Base-by-base conservation (phyloP, 2,797 vertebrate species). In the Discoglossus pictus region DNA sequence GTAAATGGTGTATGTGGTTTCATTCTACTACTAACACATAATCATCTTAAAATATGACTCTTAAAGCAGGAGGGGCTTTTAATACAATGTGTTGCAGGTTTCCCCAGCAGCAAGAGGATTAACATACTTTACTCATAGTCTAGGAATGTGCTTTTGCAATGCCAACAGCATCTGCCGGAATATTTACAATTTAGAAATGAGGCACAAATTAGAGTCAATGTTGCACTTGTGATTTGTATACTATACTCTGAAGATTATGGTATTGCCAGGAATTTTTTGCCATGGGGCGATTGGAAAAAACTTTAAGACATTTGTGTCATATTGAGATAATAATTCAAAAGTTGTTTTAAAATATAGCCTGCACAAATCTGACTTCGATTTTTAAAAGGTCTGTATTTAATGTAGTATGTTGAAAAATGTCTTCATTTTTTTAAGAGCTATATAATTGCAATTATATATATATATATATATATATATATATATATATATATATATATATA, bases 111-210 rank as follows among this genome's bases (percentile, higher is more conserved):
- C 39, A 17, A 15, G n/a, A 43, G 15, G 38, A 43, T 59, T 59
- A 59, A 24, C 40, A 43, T 46, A 54, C 36, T 65, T 54, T 34
- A n/a, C 39, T 65, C 62, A 55, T 17, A 64, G 61, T 44, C 40
- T 55, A 65, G 31, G 52, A 65, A 65, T 65, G 51, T 65, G 52
- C 34, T 17, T 38, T 35, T 12, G 13, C 18, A 18, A 48, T 43
- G 52, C 52, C 52, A 38, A 11, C 21, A 65, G 52, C 20, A 65
- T 56, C 40, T 65, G 42, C 42, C 38, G 20, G n/a, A 47, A 47
- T 56, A 65, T 36, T 56, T 56, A 38, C 63, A 24, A 35, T 24
- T 24, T 55, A 24, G 3, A 65, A 48, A 47, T 35, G 8, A 51
- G 11, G 34, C 8, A 60, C 7, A 44, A 21, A 4, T 59, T 43